Percentiles rank a stretch among this genome's conserved stretches.
Conservation (phyloP, 1,140 invertebrate species). For the Cephus cinctus region DNA sequence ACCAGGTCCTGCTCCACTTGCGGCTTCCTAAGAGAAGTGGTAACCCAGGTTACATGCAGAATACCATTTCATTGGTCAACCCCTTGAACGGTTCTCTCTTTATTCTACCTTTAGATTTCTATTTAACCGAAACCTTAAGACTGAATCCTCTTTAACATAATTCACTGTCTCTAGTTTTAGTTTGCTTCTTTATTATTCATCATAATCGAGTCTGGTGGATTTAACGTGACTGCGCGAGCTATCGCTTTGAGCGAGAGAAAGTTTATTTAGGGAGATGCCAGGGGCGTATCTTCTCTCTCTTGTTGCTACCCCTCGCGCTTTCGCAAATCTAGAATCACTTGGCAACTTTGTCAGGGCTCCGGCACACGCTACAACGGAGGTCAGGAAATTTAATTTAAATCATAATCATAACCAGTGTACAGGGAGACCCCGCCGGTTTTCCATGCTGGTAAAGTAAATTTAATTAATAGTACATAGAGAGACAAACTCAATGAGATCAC, state of each 20-base stretch:
- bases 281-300: conserved; percentile 17
- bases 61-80: neutral
- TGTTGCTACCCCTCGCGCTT: conserved; percentile 17
- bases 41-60: conserved; percentile 41
- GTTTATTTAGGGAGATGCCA: conserved; percentile 14
- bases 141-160: neutral
- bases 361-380: conserved; percentile 14
- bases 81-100: neutral
- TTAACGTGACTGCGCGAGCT: too few relatives aligned
- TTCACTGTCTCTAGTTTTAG: neutral
- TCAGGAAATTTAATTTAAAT: conserved; percentile 38
- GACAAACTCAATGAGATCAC: conserved; percentile 18
- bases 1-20: conserved; percentile 5
- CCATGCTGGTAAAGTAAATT: too few relatives aligned
- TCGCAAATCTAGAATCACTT: too few relatives aligned
- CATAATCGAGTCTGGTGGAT: too few relatives aligned
- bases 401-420: conserved; percentile 30
- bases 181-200: too few relatives aligned
- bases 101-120: neutral
- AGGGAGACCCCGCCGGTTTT: conserved; percentile 4
- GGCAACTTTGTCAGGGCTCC: too few relatives aligned
- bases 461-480: conserved; percentile 26
- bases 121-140: neutral
- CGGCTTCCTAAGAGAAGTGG: conserved; percentile 24
- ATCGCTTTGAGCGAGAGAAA: too few relatives aligned